A percentile compares a stretch with the other conserved stretches of the same genome.
Evolutionary conservation across 1,140 invertebrate species (phyloP).

Genomic region (Pseudobourletiella spinata): DNA sequence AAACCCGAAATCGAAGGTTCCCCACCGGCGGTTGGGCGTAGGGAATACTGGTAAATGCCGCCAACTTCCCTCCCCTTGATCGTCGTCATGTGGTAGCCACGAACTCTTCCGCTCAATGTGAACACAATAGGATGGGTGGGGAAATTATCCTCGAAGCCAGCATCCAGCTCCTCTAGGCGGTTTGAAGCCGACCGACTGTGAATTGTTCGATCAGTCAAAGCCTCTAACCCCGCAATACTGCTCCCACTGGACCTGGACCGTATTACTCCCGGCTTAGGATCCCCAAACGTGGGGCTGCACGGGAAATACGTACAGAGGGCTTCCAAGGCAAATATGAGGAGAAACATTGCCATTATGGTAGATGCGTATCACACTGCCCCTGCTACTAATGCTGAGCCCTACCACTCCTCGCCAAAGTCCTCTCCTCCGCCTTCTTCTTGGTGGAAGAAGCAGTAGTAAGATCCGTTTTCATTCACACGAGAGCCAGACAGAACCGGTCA

Average conservation of each 20-base stretch:
- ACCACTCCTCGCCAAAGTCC: too few species aligned
- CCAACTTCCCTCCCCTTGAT: not conserved
- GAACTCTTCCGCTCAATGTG: not conserved
- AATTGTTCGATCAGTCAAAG: not conserved
- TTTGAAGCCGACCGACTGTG: not conserved
- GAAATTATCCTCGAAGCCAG: not conserved
- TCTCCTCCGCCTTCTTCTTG: too few species aligned
- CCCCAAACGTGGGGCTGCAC: not conserved
- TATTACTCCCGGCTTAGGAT: not conserved
- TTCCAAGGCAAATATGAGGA: not conserved
- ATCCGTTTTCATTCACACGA: not conserved
- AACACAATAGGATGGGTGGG: not conserved
- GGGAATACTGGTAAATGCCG: conserved; percentile 12
- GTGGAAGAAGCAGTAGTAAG: too few species aligned
- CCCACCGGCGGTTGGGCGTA: conserved; percentile 1
- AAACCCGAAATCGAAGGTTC: conserved; percentile 2
- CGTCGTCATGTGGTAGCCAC: conserved; percentile 4
- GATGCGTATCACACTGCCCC: not conserved
- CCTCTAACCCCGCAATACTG: not conserved
- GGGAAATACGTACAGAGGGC: not conserved
- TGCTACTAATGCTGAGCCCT: too few species aligned
- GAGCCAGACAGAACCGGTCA: not conserved
- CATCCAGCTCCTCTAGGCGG: not conserved
- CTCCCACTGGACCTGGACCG: not conserved
- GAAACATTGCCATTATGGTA: not conserved